These are phyloP conservation scores for Bicyclus anynana DNA, from an alignment of 1,140 invertebrate genomes.

Conservation along the genomic window DNA sequence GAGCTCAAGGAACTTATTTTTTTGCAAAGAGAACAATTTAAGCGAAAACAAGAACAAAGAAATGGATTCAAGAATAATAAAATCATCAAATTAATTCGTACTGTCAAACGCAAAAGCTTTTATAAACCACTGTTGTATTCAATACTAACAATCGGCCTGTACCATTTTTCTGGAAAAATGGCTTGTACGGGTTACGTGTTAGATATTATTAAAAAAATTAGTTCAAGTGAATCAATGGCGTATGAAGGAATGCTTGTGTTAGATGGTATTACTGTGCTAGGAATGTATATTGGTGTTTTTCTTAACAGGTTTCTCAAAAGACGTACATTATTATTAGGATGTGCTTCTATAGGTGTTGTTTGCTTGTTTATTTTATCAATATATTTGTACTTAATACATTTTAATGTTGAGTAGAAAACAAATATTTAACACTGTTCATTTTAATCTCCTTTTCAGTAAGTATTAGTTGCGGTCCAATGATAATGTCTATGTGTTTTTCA, in stretches of 20 bases:
- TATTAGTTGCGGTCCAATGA: slow-evolving; percentile 26
- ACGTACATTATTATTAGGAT: slow-evolving; percentile 23
- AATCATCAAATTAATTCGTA: neutral
- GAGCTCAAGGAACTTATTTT: slow-evolving; percentile 12
- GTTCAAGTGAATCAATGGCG: slow-evolving; percentile 18
- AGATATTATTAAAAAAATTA: slow-evolving; percentile 35
- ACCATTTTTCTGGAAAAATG: slow-evolving; percentile 41
- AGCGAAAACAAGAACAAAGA: neutral
- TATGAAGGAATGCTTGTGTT: slow-evolving; percentile 35
- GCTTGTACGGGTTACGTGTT: slow-evolving; percentile 34
- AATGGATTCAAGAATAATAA: neutral
- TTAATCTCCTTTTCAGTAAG: slow-evolving; percentile 24
- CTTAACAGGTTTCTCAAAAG: slow-evolving; percentile 26
- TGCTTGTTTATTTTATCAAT: slow-evolving; percentile 31
- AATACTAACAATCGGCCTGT: slow-evolving; percentile 11
- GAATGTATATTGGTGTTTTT: slow-evolving; percentile 31
- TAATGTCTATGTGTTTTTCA: slow-evolving; percentile 17
- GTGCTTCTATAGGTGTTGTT: slow-evolving; percentile 19
- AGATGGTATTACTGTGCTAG: slow-evolving; percentile 33
- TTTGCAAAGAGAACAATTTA: neutral
- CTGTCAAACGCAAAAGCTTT: neutral
- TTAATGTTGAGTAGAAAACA: slow-evolving; percentile 24
- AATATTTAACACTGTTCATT: slow-evolving; percentile 21
- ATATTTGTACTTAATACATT: slow-evolving; percentile 33
- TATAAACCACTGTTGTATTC: neutral